A percentile compares a stretch with the other conserved stretches of the same genome.
phyloP scores from a whole-genome alignment of 2,797 vertebrate species.

The Melanotaenia boesemani region DNA sequence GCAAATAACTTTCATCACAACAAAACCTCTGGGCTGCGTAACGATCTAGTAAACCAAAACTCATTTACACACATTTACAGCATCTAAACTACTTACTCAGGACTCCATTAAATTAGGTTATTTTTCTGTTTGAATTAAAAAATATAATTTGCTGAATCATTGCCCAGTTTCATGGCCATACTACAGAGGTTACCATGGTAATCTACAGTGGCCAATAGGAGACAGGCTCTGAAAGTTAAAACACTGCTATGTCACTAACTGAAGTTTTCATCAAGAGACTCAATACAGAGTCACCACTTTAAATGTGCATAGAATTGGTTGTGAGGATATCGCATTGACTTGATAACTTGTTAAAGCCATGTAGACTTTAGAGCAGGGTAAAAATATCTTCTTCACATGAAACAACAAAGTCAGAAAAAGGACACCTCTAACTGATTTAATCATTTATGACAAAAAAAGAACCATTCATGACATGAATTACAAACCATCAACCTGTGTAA shows the following conservation, averaged over 20 bases:
- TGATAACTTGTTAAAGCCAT: too few relatives aligned
- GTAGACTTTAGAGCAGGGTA: too few relatives aligned
- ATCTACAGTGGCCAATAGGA: conserved; percentile 15
- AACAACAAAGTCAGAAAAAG: too few relatives aligned
- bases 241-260: conserved; percentile 14
- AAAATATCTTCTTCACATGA: too few relatives aligned
- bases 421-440: too few relatives aligned
- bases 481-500: conserved; percentile 1
- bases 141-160: conserved; percentile 26
- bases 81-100: conserved; percentile 11
- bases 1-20: neutral
- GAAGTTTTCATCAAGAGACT: conserved; percentile 7
- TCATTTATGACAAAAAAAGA: neutral
- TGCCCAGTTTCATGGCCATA: conserved; percentile 24
- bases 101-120: conserved; percentile 25
- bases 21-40: neutral
- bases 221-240: conserved; percentile 35
- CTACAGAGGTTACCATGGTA: conserved; percentile 28
- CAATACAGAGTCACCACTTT: conserved; percentile 1
- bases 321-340: neutral
- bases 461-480: neutral
- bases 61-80: neutral
- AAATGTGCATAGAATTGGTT: neutral
- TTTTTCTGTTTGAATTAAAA: conserved; percentile 28
- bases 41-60: conserved; percentile 2